Conservation (phyloP, 1,140 invertebrate species). For the Pogonus chalceus region DNA sequence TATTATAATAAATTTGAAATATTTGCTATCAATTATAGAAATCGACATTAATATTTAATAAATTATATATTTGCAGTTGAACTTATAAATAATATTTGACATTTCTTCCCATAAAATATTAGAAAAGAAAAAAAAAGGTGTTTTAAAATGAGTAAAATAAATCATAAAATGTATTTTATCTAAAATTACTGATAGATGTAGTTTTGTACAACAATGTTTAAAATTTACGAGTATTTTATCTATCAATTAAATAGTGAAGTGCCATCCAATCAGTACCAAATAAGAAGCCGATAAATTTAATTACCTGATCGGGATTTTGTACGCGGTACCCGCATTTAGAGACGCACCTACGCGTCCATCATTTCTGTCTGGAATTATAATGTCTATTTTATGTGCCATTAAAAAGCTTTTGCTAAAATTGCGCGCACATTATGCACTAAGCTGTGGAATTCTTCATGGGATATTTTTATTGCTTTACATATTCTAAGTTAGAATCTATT, state of each 20-base stretch:
- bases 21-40: conserved; percentile 1
- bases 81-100: neutral
- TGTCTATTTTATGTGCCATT: neutral
- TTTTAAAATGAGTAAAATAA: no score
- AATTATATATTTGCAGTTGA: neutral
- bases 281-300: neutral
- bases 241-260: neutral
- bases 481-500: no score
- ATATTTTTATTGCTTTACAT: no score
- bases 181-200: no score
- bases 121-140: no score
- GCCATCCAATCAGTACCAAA: neutral
- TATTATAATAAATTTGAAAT: neutral
- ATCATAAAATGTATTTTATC: no score
- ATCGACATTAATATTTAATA: neutral
- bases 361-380: neutral
- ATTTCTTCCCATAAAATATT: neutral
- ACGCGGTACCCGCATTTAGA: neutral
- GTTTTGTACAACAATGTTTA: no score
- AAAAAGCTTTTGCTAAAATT: neutral
- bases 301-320: neutral
- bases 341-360: neutral
- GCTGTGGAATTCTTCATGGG: no score
- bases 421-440: no score
- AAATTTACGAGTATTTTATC: neutral